These are phyloP conservation scores for Craterocephalus amniculus DNA, from an alignment of 2,797 vertebrate species.

Conservation along the genomic window DNA sequence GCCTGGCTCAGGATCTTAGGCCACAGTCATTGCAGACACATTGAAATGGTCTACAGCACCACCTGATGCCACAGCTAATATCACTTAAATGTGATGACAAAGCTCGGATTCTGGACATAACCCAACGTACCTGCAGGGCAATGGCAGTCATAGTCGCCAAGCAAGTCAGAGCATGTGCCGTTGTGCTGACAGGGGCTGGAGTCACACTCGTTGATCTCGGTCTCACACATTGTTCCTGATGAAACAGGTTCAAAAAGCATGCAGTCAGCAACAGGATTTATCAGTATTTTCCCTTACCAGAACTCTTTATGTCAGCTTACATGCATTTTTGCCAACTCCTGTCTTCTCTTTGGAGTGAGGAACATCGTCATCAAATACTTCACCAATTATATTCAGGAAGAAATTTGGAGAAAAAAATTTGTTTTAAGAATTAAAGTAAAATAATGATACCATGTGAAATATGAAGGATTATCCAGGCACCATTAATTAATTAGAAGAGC, in stretches of 20 bases:
- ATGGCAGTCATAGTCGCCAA: constrained; percentile 78
- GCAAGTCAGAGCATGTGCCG: constrained; percentile 79
- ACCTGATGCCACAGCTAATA: constrained; percentile 28
- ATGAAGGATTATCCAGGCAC: not conserved
- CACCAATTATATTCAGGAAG: not conserved
- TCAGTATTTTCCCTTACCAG: not conserved
- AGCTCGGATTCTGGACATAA: constrained; percentile 15
- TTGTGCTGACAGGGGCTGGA: constrained; percentile 83
- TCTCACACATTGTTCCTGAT: constrained; percentile 82
- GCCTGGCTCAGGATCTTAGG: constrained; percentile 22
- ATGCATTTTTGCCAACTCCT: not conserved
- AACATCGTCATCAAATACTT: not conserved
- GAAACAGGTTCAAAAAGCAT: constrained; percentile 22
- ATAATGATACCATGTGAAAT: not conserved
- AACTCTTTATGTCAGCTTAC: not conserved
- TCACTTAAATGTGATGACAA: constrained; percentile 32
- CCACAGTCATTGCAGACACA: constrained; percentile 16
- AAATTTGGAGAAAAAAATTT: not conserved
- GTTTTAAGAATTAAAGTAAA: not conserved
- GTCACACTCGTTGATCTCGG: constrained; percentile 78
- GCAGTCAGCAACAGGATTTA: constrained; percentile 13
- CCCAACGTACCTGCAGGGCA: constrained; percentile 83
- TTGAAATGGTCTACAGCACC: constrained; percentile 23
- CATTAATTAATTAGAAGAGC: not conserved
- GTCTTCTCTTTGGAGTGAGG: not conserved